Evolutionary conservation across 2,888 invertebrate genomes (phyloP).

Genomic region (Parochlus steinenii): DNA sequence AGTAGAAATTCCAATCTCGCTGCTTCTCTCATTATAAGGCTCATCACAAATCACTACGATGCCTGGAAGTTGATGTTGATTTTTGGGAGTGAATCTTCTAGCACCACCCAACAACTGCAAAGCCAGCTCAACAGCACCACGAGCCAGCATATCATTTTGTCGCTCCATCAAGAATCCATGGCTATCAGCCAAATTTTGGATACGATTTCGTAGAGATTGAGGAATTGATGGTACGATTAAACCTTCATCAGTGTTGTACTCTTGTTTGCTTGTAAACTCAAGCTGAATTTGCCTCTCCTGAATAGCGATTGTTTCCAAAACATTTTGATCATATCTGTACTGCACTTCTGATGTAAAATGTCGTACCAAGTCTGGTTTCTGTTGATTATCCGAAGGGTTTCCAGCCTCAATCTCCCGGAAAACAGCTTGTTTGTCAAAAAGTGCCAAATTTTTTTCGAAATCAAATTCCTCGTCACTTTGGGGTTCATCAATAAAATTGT

Average conservation of each 20-base stretch:
- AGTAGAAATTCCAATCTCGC: slow-evolving; percentile 54
- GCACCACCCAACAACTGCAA: slow-evolving; percentile 70
- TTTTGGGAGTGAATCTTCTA: slow-evolving; percentile 66
- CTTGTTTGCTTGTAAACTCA: slow-evolving; percentile 11
- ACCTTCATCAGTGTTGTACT: slow-evolving; percentile 46
- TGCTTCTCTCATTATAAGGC: slow-evolving; percentile 38
- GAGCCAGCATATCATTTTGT: slow-evolving; percentile 58
- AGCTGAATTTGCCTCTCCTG: slow-evolving; percentile 9
- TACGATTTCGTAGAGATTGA: slow-evolving; percentile 42
- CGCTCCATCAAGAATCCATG: slow-evolving; percentile 48
- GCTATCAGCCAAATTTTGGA: slow-evolving; percentile 52
- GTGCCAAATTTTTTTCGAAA: slow-evolving; percentile 83
- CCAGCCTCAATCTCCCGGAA: slow-evolving; percentile 53
- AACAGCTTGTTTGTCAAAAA: slow-evolving; percentile 74
- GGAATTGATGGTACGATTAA: slow-evolving; percentile 62
- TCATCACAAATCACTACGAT: slow-evolving; percentile 60
- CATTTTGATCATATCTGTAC: slow-evolving; percentile 75
- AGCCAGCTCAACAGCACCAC: slow-evolving; percentile 72
- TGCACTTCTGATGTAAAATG: slow-evolving; percentile 27
- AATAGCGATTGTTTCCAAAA: slow-evolving; percentile 37
- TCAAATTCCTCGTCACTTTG: slow-evolving; percentile 58
- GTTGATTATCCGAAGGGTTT: slow-evolving; percentile 23
- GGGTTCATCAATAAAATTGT: slow-evolving; percentile 22
- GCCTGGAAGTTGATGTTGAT: slow-evolving; percentile 74
- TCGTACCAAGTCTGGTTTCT: slow-evolving; percentile 43